Evolutionary conservation across 1,140 invertebrate species (phyloP), one percentile per base, ranked within the genome.

Genomic region (Drosophila equinoxialis): DNA sequence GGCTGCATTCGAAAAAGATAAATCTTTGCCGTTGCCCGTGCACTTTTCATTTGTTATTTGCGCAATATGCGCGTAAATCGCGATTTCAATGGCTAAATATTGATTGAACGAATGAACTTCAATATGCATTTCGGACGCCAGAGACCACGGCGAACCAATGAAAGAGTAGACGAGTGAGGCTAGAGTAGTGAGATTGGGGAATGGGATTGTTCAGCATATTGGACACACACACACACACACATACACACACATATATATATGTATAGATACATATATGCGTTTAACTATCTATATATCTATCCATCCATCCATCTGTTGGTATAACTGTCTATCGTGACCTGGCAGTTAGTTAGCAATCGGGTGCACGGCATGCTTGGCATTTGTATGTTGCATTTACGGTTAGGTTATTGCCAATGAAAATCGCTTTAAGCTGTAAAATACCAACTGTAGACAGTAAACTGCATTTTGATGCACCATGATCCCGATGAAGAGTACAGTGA

Each of bases 51-150:
- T 86, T 86, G 82, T 86, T 86, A 82, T 87, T 86, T 73, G 82
- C 76, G 83, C 82, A 87, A 87, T 86, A 87, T 87, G 83, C 83
- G 84, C 83, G 83, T 83, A 86, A 86, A 86, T 86, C 83, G 83
- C 76, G 83, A 86, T 86, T 86, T 86, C 83, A 87, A 83, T 78
- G 67, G 83, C 82, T 87, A 82, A 86, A 86, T 86, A 86, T 86
- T 86, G 83, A 86, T 86, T 86, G 83, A 86, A 86, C 85, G 83
- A 86, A 79, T 83, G 83, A 87, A 86, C 83, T 51, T 87, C 83
- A 86, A 86, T 86, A 80, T 86, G 79, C 70, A 87, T 48, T 23
- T 39, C 45, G 35, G 20, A 42, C n/a, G 51, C 17, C 17, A 37
- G 45, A 23, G 45, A 51, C 45, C 45, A 51, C 17, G 45, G 45